These are phyloP conservation scores for Sphyrna mokarran DNA, from an alignment of 2,113 vertebrate genomes.

Conservation along the genomic window DNA sequence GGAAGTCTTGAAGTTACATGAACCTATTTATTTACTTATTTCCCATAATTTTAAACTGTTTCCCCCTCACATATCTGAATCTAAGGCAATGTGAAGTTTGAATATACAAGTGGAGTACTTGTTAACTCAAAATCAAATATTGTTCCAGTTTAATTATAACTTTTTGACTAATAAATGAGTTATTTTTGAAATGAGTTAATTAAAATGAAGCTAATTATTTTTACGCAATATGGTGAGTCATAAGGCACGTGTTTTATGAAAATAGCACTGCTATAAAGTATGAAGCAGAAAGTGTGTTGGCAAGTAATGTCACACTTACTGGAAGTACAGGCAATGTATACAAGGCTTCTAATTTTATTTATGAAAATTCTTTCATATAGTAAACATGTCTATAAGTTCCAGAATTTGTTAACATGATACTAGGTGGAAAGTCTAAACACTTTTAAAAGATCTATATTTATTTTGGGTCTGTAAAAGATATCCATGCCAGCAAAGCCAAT, in stretches of 20 bases:
- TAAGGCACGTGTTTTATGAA: background rate
- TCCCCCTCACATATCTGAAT: background rate
- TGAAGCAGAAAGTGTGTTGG: background rate
- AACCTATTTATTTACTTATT: constrained; percentile 17
- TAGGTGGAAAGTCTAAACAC: background rate
- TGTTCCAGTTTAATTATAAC: background rate
- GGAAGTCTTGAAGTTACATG: background rate
- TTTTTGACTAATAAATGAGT: background rate
- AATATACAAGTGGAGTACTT: background rate
- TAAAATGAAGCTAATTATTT: constrained; percentile 17
- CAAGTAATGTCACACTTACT: constrained; percentile 6
- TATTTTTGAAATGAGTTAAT: background rate
- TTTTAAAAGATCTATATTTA: background rate
- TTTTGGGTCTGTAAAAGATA: background rate
- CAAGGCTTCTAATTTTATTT: background rate
- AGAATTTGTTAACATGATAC: background rate
- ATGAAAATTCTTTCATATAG: background rate
- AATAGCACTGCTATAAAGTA: background rate
- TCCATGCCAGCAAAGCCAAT: background rate
- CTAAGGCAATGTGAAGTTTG: background rate
- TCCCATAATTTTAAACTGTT: background rate
- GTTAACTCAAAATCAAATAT: background rate
- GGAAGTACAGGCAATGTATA: background rate
- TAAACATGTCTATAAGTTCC: background rate
- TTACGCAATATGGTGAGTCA: background rate